Base-by-base conservation (phyloP, 2,888 invertebrate genomes). In the Serripes groenlandicus region DNA sequence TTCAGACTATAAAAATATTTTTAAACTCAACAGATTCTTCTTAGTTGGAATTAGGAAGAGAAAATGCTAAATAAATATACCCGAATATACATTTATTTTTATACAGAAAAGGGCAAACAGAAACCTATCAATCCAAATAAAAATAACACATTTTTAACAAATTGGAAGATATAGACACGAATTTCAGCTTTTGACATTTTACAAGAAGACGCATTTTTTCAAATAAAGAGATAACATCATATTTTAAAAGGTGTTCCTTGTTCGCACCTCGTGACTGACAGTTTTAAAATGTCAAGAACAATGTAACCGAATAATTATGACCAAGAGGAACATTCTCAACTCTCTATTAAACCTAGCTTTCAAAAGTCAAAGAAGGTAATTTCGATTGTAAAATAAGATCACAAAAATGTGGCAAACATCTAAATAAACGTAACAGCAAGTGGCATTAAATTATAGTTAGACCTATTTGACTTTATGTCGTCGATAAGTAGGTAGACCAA, bases 201-300 rank as follows among this genome's bases (percentile, higher is more conserved):
- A 42, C 18, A 18, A 42, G 9, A 11, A 52, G 18, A n/a, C 23
- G 18, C 18, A n/a, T 52, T 52, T 26, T 58, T 58, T 15, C 4
- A 58, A 58, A 26, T 3, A 58, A 7, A 26, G 4, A 58, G 58
- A 58, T 58, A 58, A 58, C 11, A 58, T 58, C 58, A 28, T 9
- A 42, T 28, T 7, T 9, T 32, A 11, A 21, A 18, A 0, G 37
- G 42, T 42, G 21, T 42, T 4, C 15, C 42, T 66, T 66, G 66
- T 66, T 66, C 66, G 23, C 66, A 66, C 66, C 9, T 66, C 42
- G 1, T n/a, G 23, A 42, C 66, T 42, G 66, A 26, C 23, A 66
- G 3, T 66, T 42, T 66, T 18, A n/a, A 42, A 66, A 15, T 66
- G 15, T 37, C 42, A 42, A 42, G 26, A 18, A 26, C 18, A 66